Evolutionary conservation across 2,888 invertebrate species (phyloP), one percentile per base, ranked within the genome.

Genomic region (Andrena trimmerana): DNA sequence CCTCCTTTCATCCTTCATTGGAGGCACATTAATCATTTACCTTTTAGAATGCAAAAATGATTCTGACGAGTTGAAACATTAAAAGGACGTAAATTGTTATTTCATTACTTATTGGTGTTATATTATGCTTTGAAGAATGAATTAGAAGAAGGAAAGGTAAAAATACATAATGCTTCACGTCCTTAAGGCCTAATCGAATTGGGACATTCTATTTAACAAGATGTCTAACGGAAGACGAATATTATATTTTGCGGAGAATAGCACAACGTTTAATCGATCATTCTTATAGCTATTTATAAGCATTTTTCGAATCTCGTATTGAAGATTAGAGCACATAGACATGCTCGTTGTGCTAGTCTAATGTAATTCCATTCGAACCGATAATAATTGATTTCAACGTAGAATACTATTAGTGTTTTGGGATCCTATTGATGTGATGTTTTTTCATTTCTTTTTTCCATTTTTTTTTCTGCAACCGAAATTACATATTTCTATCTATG

Each of bases 391-490:
- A 75, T 78, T 78, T 81, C 77, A 78, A 80, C 66, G 90, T 93
- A 93, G 92, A 89, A 86, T 86, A 88, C 83, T 86, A 85, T 93
- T 93, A 93, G 92, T 93, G 91, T 92, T 92, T 82, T 92, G 91
- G 87, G 87, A 88, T 88, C 88, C 89, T 89, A 90, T 93, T 91
- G 91, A 90, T 94, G 93, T 94, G 93, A 90, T 94, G 93, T 93
- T 90, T 85, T 88, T 89, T 71, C 65, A 74, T 78, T 76, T 36
- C 66, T 48, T 84, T 80, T 90, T 89, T 36, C 57, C 50, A 20
- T 29, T 60, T 88, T 78, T 86, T 88, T 74, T 83, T 84, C 72
- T 87, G 86, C 85, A 85, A 88, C 81, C 36, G 73, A 89, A 71
- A 86, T 79, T 87, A 86, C 54, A 80, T 36, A 90, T 85, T 89